These are phyloP conservation scores for Nebria brevicollis DNA, from an alignment of 2,888 invertebrate genomes.

Conservation along the genomic window DNA sequence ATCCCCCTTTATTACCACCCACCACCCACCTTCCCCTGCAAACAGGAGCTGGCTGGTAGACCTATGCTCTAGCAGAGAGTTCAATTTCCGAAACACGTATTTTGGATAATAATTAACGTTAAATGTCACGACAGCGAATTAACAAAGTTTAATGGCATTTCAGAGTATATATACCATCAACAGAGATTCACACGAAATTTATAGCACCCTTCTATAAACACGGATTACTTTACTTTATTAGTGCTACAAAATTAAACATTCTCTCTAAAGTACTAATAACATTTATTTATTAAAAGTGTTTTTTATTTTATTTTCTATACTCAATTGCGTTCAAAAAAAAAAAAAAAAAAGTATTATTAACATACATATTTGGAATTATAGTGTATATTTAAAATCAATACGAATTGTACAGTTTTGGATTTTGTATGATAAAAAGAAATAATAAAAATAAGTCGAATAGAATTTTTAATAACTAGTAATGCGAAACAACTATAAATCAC, in stretches of 20 bases:
- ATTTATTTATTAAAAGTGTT: not conserved
- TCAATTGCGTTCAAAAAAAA: not conserved
- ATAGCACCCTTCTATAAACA: not conserved
- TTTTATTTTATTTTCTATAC: not conserved
- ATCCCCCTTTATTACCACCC: no score
- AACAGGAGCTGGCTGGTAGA: not conserved
- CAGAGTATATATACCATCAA: not conserved
- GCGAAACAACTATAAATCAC: constrained; percentile 22
- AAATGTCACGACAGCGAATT: constrained; percentile 39
- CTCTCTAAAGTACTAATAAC: no score
- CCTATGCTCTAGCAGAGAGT: constrained; percentile 4
- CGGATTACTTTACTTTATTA: no score
- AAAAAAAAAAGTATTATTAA: no score
- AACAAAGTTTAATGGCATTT: constrained; percentile 32
- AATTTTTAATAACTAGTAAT: constrained; percentile 28
- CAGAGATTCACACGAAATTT: not conserved
- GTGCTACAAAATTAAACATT: no score
- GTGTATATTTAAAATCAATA: no score
- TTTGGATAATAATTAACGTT: constrained; percentile 43
- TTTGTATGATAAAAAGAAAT: not conserved
- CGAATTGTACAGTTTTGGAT: not conserved
- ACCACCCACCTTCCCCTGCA: not conserved
- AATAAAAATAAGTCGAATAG: not conserved
- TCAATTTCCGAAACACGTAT: constrained; percentile 38
- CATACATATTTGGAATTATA: not conserved